Conservation (phyloP, 2,888 invertebrate species). For the Brachypterus glaber region DNA sequence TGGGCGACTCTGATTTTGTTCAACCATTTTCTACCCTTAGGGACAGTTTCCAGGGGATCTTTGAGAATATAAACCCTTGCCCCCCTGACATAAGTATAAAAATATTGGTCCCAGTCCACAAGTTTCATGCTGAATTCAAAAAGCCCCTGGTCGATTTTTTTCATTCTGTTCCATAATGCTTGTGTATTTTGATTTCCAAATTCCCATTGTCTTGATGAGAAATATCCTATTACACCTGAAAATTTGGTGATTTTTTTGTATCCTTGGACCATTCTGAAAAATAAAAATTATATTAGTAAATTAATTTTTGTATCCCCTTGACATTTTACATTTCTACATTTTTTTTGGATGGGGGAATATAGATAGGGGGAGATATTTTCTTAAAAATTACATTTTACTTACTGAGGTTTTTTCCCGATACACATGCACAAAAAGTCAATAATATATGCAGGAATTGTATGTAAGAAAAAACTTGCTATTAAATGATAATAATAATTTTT, state of each 20-base stretch:
- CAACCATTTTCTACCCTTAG: slow-evolving; percentile 53
- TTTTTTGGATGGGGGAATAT: too few relatives aligned
- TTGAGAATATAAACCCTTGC: slow-evolving; percentile 65
- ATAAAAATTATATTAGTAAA: too few relatives aligned
- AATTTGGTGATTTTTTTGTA: slow-evolving; percentile 25
- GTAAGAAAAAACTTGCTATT: slow-evolving; percentile 50
- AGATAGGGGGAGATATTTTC: too few relatives aligned
- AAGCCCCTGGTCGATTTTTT: slow-evolving; percentile 48
- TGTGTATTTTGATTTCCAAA: slow-evolving; percentile 55
- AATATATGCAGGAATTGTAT: slow-evolving; percentile 53
- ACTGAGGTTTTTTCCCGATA: slow-evolving; percentile 56
- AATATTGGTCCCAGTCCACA: slow-evolving; percentile 59
- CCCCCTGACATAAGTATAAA: slow-evolving; percentile 22
- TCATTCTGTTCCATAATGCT: slow-evolving; percentile 49
- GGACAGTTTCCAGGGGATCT: slow-evolving; percentile 66
- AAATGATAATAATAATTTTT: slow-evolving; percentile 47
- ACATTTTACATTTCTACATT: too few relatives aligned
- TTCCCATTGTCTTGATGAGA: slow-evolving; percentile 68
- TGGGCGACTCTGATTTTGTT: slow-evolving; percentile 24
- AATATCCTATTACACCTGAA: slow-evolving; percentile 44
- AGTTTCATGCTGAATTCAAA: slow-evolving; percentile 58
- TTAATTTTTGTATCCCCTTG: too few relatives aligned
- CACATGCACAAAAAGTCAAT: slow-evolving; percentile 47
- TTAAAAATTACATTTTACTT: too few relatives aligned
- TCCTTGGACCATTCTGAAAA: slow-evolving; percentile 21